phyloP scores from a whole-genome alignment of 2,888 invertebrate species.

The Mythimna impura region DNA sequence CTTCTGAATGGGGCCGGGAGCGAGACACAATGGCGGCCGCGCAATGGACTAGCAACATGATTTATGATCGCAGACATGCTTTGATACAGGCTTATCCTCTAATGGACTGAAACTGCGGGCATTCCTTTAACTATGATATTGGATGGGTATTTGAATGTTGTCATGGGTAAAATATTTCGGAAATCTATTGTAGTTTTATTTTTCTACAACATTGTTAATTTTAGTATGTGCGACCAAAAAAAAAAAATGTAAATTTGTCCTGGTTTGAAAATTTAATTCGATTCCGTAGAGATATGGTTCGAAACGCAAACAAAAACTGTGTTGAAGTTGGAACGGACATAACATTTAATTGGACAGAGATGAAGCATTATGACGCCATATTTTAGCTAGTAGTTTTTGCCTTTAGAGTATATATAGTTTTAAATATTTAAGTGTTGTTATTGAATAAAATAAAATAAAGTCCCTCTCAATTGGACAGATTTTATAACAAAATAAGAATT shows the following conservation, averaged over 20 bases:
- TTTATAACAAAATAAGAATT: neutral
- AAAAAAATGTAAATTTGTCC: too few species aligned
- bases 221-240: conserved; percentile 4
- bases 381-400: too few species aligned
- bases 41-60: conserved; percentile 63
- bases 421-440: too few species aligned
- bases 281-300: neutral
- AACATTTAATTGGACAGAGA: conserved; percentile 5
- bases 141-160: conserved; percentile 23
- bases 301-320: neutral
- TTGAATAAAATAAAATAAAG: too few species aligned
- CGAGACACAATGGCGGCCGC: conserved; percentile 58
- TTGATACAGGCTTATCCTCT: conserved; percentile 65
- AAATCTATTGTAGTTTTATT: conserved; percentile 17
- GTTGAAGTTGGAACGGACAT: neutral
- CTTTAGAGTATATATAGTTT: too few species aligned
- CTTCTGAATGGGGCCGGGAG: conserved; percentile 55
- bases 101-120: conserved; percentile 63
- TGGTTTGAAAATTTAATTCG: conserved; percentile 11
- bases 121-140: conserved; percentile 54
- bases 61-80: conserved; percentile 60
- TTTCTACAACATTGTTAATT: neutral
- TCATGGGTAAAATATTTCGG: conserved; percentile 13
- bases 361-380: too few species aligned
- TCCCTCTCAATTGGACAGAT: too few species aligned